phyloP scores from a whole-genome alignment of 2,797 vertebrate species.

The Danio tinwini region DNA sequence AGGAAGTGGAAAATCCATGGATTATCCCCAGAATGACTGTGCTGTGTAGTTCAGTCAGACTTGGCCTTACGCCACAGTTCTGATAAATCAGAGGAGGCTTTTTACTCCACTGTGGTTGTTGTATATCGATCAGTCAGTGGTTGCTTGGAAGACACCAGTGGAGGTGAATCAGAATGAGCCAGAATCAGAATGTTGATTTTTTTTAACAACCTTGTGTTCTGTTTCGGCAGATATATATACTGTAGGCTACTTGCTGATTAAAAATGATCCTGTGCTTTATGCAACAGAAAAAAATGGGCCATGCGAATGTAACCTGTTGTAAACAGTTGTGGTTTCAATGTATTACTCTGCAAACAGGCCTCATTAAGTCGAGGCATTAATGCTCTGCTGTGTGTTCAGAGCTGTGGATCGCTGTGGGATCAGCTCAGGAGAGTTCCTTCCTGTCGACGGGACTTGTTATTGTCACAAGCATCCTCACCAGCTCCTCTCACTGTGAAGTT shows the following conservation, averaged over 20 bases:
- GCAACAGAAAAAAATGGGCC: background rate
- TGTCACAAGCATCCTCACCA: conserved; percentile 49
- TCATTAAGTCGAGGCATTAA: conserved; percentile 37
- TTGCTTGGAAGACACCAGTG: background rate
- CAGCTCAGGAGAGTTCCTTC: conserved; percentile 49
- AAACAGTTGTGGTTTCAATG: conserved; percentile 6
- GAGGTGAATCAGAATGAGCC: background rate
- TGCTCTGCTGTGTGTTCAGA: conserved; percentile 10
- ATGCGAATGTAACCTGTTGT: conserved; percentile 12
- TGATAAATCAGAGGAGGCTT: conserved; percentile 18
- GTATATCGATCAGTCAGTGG: conserved; percentile 24
- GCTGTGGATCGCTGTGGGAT: conserved; percentile 23
- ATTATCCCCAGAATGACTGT: conserved; percentile 36
- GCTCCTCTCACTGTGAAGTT: conserved; percentile 48
- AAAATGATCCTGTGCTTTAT: background rate
- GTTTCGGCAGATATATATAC: background rate
- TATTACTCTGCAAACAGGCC: conserved; percentile 33
- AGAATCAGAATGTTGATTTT: no score
- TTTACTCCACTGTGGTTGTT: conserved; percentile 13
- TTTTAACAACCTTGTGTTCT: background rate
- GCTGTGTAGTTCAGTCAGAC: conserved; percentile 18
- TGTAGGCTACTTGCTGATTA: background rate
- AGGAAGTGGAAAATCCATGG: conserved; percentile 45
- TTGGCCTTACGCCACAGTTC: conserved; percentile 10
- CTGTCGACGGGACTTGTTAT: conserved; percentile 50